Evolutionary conservation across 2,797 vertebrate species (phyloP), one percentile per base, ranked within the genome.

Genomic region (Botia almorhae): DNA sequence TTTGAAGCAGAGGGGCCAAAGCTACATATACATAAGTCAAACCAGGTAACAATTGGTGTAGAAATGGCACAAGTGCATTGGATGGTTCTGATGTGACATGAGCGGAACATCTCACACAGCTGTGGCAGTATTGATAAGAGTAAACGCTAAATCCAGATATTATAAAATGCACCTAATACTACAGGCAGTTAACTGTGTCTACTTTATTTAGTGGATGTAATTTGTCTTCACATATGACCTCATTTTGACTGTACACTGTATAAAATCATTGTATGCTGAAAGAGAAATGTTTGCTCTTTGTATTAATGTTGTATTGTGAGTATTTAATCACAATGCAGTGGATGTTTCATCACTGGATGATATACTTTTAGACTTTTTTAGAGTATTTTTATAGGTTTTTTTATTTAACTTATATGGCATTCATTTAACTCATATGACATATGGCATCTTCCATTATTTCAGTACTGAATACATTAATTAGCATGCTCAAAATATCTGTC

Each of bases 101-200:
- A 68, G 61, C 46, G 61, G 61, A 73, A 67, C 70, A 29, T 67
- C 61, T 67, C 33, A 16, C 36, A 84, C 63, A 78, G 78, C 74
- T 81, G 69, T 69, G 19, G 8, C 10, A 0, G 46, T 39, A 55
- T 69, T 81, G 74, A 81, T 84, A 81, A 81, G 53, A 78, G 63
- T n/a, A 80, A 64, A 71, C 0, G 7, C 26, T 43, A 58, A 16
- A 64, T 5, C 7, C 80, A 64, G 50, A 75, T 82, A 51, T 33
- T 46, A 46, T 46, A 46, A 46, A 8, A 43, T 60, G 51, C 19
- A 29, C 29, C 26, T 58, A 11, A 61, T 55, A 74, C 48, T 61
- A 70, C 19, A 55, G 70, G 67, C 74, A 46, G 46, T 48, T 23
- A 46, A 60, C 43, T 46, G 10, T 11, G 10, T 46, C 7, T 8